phyloP scores from a whole-genome alignment of 2,888 invertebrate species.

The Orchesella flavescens region DNA sequence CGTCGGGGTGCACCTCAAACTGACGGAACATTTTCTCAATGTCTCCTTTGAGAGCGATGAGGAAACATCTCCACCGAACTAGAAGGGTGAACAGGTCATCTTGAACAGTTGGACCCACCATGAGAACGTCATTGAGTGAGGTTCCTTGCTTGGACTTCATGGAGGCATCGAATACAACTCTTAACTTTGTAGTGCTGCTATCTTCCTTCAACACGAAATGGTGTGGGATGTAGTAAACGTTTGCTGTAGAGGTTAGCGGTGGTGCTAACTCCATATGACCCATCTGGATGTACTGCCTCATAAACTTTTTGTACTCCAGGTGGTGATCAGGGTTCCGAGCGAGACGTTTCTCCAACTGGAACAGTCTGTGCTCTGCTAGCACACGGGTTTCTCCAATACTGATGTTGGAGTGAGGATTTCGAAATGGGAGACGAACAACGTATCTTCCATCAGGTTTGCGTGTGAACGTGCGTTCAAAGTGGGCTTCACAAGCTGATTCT shows the following conservation, averaged over 20 bases:
- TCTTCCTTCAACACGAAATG: slow-evolving; percentile 59
- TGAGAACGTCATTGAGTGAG: slow-evolving; percentile 73
- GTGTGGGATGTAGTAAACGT: slow-evolving; percentile 64
- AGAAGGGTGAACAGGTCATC: slow-evolving; percentile 73
- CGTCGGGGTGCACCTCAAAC: slow-evolving; percentile 70
- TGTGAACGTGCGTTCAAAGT: neutral
- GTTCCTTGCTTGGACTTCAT: slow-evolving; percentile 31
- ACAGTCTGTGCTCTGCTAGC: slow-evolving; percentile 3
- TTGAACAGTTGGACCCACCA: slow-evolving; percentile 73
- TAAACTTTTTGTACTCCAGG: slow-evolving; percentile 41
- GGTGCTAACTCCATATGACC: slow-evolving; percentile 37
- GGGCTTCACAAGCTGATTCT: neutral
- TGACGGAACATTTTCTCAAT: slow-evolving; percentile 74
- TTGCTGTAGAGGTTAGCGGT: too few relatives aligned
- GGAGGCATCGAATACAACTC: slow-evolving; percentile 66
- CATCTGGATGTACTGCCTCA: slow-evolving; percentile 38
- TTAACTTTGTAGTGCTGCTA: slow-evolving; percentile 58
- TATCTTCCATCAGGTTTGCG: slow-evolving; percentile 21
- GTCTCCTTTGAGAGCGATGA: slow-evolving; percentile 73
- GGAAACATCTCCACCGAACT: slow-evolving; percentile 72
- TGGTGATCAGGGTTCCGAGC: too few relatives aligned
- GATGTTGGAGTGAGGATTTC: neutral
- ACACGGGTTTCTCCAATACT: neutral
- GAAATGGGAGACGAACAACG: slow-evolving; percentile 19
- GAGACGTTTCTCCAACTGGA: slow-evolving; percentile 25